These are phyloP conservation scores for Beris chalybata DNA, from an alignment of 2,888 invertebrate species.

Conservation along the genomic window DNA sequence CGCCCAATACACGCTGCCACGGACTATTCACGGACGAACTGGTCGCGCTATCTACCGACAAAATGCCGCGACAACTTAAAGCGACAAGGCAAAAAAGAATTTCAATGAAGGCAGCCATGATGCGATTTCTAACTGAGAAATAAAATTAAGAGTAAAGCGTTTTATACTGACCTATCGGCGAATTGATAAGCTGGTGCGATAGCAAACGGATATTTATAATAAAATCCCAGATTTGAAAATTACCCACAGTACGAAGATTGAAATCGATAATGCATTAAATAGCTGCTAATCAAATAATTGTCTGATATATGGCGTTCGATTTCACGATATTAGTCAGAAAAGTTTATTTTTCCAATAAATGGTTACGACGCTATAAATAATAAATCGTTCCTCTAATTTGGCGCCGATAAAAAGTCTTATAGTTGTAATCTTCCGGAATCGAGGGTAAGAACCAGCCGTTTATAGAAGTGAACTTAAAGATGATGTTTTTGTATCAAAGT, in stretches of 20 bases:
- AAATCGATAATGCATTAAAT: slow-evolving; percentile 22
- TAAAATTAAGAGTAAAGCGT: neutral
- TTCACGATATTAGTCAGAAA: no score
- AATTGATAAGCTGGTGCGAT: slow-evolving; percentile 12
- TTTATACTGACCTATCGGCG: slow-evolving; percentile 17
- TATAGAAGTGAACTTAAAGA: no score
- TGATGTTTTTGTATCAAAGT: no score
- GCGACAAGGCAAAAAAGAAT: neutral
- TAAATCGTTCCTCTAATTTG: no score
- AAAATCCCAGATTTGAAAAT: slow-evolving; percentile 18
- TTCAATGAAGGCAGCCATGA: slow-evolving; percentile 3
- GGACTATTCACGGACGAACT: no score
- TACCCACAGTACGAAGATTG: neutral
- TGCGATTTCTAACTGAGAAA: neutral
- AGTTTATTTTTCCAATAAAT: no score
- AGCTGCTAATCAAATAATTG: no score
- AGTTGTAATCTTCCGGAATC: no score
- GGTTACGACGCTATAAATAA: no score
- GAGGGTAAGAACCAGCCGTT: no score
- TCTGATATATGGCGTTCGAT: no score
- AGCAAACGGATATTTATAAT: slow-evolving; percentile 25
- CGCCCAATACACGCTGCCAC: slow-evolving; percentile 8
- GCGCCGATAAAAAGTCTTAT: no score
- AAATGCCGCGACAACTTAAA: neutral
- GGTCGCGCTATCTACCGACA: neutral